Conservation (phyloP, 2,888 invertebrate species). For the Himalopsyche tibetana region DNA sequence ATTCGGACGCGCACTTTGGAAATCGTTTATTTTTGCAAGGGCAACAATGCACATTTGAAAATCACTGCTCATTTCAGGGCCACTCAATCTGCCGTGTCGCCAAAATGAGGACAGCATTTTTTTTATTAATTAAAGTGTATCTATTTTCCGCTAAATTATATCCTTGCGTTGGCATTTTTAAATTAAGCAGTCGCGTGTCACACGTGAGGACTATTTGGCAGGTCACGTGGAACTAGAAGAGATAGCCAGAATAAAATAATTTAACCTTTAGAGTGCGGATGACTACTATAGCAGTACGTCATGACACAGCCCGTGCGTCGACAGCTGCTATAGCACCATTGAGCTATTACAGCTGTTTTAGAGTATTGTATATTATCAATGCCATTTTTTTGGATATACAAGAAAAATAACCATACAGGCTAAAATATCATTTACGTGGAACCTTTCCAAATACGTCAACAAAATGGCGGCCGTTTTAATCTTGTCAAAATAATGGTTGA, state of each 20-base stretch:
- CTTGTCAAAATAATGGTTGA: too few relatives aligned
- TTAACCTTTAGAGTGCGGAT: too few relatives aligned
- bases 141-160: background rate
- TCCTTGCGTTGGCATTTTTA: background rate
- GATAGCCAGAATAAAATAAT: background rate
- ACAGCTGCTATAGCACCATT: too few relatives aligned
- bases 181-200: background rate
- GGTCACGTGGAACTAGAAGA: background rate
- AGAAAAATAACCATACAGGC: too few relatives aligned
- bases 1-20: background rate
- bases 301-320: too few relatives aligned
- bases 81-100: slow-evolving; percentile 17
- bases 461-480: too few relatives aligned
- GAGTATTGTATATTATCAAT: too few relatives aligned
- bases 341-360: too few relatives aligned
- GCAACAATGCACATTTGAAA: background rate
- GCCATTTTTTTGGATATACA: too few relatives aligned
- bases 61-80: background rate
- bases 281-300: too few relatives aligned
- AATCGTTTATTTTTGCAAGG: background rate
- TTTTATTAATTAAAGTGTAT: background rate
- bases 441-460: too few relatives aligned
- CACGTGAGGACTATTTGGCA: background rate
- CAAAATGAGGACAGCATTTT: slow-evolving; percentile 9
- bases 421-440: too few relatives aligned